Percentiles rank a stretch among this genome's conserved stretches.
phyloP scores from a whole-genome alignment of 1,140 invertebrate species.

The Cotesia glomerata region DNA sequence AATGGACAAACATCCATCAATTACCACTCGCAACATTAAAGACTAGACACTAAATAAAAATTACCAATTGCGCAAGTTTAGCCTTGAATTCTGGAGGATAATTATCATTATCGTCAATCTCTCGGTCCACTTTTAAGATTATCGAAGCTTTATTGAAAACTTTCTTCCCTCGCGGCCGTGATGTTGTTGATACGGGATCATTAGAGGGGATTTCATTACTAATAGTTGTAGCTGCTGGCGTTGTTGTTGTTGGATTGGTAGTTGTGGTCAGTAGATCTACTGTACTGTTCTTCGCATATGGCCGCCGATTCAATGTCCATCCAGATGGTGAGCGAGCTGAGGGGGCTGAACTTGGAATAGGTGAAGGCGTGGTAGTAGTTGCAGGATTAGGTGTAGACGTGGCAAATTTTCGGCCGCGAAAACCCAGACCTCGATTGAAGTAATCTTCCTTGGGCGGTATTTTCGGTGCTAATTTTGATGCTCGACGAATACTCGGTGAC shows the following conservation, averaged over 20 bases:
- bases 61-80: conserved; percentile 55
- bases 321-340: conserved; percentile 46
- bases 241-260: conserved; percentile 9
- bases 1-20: conserved; percentile 2
- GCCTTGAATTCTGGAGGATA: conserved; percentile 59
- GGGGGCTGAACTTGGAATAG: neutral
- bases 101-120: conserved; percentile 49
- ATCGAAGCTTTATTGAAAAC: conserved; percentile 37
- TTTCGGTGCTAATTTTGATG: conserved; percentile 15
- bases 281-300: conserved; percentile 33
- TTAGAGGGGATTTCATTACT: conserved; percentile 40
- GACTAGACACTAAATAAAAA: conserved; percentile 23
- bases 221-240: conserved; percentile 18
- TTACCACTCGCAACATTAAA: neutral
- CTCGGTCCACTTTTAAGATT: conserved; percentile 30
- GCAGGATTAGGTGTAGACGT: conserved; percentile 16
- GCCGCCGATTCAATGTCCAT: conserved; percentile 53
- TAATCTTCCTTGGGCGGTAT: conserved; percentile 50
- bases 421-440: conserved; percentile 56
- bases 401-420: conserved; percentile 49
- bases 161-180: conserved; percentile 44
- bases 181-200: neutral
- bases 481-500: conserved; percentile 28
- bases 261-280: neutral
- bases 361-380: neutral